Evolutionary conservation across 2,888 invertebrate genomes (phyloP).

Genomic region (Drosophila mimetica): DNA sequence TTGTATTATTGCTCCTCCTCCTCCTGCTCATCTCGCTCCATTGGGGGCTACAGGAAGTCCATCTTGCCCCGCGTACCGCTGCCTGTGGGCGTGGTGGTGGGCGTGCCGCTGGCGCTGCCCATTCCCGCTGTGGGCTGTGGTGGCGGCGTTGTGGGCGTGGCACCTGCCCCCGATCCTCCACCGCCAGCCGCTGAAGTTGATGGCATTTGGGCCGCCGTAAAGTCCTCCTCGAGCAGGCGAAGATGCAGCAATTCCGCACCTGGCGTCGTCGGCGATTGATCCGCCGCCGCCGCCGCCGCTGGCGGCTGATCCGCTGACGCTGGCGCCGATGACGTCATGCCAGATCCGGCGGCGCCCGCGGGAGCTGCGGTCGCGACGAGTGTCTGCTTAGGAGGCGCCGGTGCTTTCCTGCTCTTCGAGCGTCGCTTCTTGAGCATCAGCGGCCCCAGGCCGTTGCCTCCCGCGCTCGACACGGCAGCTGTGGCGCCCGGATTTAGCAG

Average conservation of each 20-base stretch:
- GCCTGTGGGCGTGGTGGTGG: conserved; percentile 73
- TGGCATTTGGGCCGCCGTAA: conserved; percentile 61
- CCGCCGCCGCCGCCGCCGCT: conserved; percentile 29
- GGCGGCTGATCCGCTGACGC: conserved; percentile 36
- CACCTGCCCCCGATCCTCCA: conserved; percentile 11
- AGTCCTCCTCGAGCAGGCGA: conserved; percentile 71
- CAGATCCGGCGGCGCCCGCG: conserved; percentile 66
- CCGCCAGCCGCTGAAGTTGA: conserved; percentile 30
- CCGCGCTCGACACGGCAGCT: conserved; percentile 79
- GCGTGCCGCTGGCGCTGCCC: conserved; percentile 57
- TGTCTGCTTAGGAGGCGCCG: conserved; percentile 85
- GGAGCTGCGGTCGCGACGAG: conserved; percentile 55
- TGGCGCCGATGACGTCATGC: conserved; percentile 62
- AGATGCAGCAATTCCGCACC: conserved; percentile 56
- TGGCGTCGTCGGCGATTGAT: conserved; percentile 22
- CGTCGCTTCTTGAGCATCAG: conserved; percentile 86
- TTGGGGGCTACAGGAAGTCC: conserved; percentile 85
- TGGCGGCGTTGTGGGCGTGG: conserved; percentile 34
- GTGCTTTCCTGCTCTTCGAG: conserved; percentile 87
- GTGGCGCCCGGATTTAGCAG: conserved; percentile 82
- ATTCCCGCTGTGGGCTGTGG: conserved; percentile 22
- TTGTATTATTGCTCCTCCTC: conserved; percentile 13
- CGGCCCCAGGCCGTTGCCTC: conserved; percentile 85
- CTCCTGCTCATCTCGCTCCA: conserved; percentile 58
- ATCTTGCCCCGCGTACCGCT: conserved; percentile 74